Evolutionary conservation across 2,888 invertebrate species (phyloP).

Genomic region (Phytoseiulus persimilis): DNA sequence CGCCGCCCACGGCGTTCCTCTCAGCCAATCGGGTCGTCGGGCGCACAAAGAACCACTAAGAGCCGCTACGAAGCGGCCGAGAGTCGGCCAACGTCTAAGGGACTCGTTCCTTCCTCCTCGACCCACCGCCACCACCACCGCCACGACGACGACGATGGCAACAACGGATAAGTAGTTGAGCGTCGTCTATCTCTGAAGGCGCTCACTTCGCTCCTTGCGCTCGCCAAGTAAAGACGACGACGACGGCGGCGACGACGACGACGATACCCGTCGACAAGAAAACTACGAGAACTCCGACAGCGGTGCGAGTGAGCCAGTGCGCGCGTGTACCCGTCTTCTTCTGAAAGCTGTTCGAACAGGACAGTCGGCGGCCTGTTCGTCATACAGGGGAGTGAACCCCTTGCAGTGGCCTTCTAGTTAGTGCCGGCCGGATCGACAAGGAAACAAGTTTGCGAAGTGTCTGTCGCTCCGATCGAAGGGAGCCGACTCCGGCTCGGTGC

Average conservation of each 20-base stretch:
- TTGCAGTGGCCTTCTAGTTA: neutral
- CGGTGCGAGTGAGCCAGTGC: neutral
- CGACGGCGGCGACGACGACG: neutral
- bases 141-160: neutral
- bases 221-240: constrained; percentile 34
- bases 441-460: neutral
- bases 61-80: constrained; percentile 25
- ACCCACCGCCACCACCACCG: neutral
- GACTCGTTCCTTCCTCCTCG: constrained; percentile 15
- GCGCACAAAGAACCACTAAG: constrained; percentile 39
- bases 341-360: neutral
- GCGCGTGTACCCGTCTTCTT: neutral
- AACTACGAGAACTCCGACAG: neutral
- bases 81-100: constrained; percentile 5
- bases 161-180: constrained; percentile 5
- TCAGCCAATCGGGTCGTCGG: constrained; percentile 23
- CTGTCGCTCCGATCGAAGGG: neutral
- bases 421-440: neutral
- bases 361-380: neutral
- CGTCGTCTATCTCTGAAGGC: constrained; percentile 10
- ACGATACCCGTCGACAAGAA: too few species aligned
- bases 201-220: constrained; percentile 35
- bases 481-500: neutral
- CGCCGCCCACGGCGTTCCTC: constrained; percentile 27
- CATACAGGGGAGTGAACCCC: neutral